These are phyloP conservation scores for Tenthredo notha DNA, from an alignment of 2,888 invertebrate genomes.

Conservation along the genomic window DNA sequence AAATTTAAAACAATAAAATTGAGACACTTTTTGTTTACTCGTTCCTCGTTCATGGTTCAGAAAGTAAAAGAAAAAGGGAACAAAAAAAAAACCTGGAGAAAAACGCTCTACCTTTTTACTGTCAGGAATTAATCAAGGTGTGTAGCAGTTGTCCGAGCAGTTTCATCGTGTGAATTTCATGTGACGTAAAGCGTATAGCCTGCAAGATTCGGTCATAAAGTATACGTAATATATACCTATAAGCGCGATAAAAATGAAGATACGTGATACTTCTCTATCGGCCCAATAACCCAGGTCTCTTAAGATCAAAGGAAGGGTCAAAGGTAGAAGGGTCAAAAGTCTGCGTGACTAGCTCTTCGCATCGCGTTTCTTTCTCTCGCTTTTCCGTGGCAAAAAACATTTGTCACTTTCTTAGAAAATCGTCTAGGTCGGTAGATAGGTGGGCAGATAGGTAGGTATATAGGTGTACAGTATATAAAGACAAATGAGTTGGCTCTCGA, in stretches of 20 bases:
- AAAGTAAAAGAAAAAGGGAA: neutral
- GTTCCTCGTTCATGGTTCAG: neutral
- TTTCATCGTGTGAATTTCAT: constrained; percentile 16
- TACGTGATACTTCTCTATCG: constrained; percentile 30
- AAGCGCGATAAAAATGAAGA: constrained; percentile 16
- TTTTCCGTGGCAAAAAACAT: constrained; percentile 50
- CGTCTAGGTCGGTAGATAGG: neutral
- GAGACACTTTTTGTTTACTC: neutral
- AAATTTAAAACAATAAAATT: neutral
- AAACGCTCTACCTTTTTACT: neutral
- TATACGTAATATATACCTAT: neutral
- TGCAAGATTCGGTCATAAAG: neutral
- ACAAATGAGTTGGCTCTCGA: constrained; percentile 60
- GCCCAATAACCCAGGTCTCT: neutral
- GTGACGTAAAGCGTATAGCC: neutral
- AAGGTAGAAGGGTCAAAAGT: constrained; percentile 9
- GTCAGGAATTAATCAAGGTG: neutral
- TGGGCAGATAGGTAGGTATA: neutral
- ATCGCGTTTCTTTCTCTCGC: neutral
- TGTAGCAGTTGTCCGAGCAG: neutral
- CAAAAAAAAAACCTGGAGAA: neutral
- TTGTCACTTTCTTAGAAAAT: constrained; percentile 59
- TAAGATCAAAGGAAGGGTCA: constrained; percentile 13
- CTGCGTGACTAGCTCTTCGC: constrained; percentile 1
- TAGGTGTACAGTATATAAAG: constrained; percentile 55